phyloP scores from a whole-genome alignment of 2,888 invertebrate genomes.

The Antheraea yamamai region DNA sequence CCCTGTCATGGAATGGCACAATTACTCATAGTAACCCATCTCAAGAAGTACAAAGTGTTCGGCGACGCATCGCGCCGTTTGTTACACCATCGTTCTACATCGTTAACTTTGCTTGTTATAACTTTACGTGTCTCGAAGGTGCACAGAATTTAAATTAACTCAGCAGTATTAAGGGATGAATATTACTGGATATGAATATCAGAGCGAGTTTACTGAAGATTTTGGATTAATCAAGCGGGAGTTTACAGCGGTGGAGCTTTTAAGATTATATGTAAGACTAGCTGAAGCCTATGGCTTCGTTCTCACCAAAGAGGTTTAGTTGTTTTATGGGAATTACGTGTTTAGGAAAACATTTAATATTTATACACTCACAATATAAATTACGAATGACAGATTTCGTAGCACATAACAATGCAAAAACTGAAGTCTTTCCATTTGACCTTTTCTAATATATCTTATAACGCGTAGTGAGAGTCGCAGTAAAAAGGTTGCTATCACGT shows the following conservation, averaged over 20 bases:
- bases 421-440: too few species aligned
- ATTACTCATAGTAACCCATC: constrained; percentile 27
- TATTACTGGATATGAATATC: constrained; percentile 42
- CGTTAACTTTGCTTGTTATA: constrained; percentile 77
- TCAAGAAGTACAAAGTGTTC: constrained; percentile 36
- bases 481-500: too few species aligned
- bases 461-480: too few species aligned
- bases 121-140: constrained; percentile 62
- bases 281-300: too few species aligned
- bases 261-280: not conserved
- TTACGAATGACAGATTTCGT: too few species aligned
- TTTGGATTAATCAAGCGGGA: constrained; percentile 23
- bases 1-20: not conserved
- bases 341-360: too few species aligned
- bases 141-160: constrained; percentile 64
- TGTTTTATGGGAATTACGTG: too few species aligned
- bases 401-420: too few species aligned
- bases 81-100: constrained; percentile 55
- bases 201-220: constrained; percentile 19
- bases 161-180: constrained; percentile 54
- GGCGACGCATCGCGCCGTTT: constrained; percentile 56
- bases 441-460: too few species aligned
- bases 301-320: too few species aligned
- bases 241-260: constrained; percentile 18
- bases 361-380: too few species aligned